Conservation (phyloP, 1,140 invertebrate genomes). For the Drosophila sturtevanti region DNA sequence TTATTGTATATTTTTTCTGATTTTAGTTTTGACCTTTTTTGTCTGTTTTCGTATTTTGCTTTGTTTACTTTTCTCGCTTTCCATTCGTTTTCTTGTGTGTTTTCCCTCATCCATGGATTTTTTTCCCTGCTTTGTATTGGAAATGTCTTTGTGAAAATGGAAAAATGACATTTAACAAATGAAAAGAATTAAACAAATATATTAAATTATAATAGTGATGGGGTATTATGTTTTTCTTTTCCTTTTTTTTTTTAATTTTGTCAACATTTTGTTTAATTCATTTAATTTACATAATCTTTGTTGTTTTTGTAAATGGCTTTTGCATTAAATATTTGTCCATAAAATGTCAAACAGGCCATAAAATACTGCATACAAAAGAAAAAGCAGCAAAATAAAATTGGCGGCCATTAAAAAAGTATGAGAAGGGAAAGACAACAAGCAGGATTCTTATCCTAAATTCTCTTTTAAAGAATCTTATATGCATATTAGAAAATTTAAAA, state of each 20-base stretch:
- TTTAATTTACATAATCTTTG: conserved; percentile 10
- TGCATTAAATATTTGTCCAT: conserved; percentile 1
- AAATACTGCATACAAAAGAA: background rate
- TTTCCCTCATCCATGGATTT: background rate
- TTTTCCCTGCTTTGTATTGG: background rate
- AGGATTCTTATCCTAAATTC: background rate
- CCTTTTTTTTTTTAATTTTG: background rate
- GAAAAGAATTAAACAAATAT: background rate
- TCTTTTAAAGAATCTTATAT: background rate
- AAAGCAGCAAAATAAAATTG: background rate
- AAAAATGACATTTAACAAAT: background rate
- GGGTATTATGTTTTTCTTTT: background rate
- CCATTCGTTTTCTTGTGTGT: background rate
- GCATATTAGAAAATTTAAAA: no score
- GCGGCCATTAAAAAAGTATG: background rate
- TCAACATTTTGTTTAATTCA: conserved; percentile 1
- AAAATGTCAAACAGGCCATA: conserved; percentile 3
- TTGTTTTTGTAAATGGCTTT: background rate
- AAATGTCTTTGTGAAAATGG: background rate
- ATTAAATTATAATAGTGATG: background rate
- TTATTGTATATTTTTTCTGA: background rate
- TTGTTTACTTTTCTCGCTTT: background rate
- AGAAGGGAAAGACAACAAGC: background rate
- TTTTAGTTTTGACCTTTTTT: background rate
- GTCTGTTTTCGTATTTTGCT: background rate